Evolutionary conservation across 2,797 vertebrate species (phyloP).

Genomic region (Pangasius macronema): DNA sequence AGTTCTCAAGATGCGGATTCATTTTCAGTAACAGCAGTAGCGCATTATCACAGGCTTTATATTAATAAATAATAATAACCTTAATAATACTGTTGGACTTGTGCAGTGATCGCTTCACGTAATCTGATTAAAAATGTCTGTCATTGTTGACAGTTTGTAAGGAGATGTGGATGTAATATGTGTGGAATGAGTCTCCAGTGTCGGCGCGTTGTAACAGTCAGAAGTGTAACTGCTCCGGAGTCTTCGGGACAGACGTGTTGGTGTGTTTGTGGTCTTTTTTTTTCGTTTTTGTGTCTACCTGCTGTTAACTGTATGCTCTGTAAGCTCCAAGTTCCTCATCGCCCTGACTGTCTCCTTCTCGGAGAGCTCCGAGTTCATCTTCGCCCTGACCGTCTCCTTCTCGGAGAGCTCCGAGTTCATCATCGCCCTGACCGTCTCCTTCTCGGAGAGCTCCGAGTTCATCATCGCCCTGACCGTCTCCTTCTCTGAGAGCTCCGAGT

Average conservation of each 20-base stretch:
- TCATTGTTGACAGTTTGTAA: neutral
- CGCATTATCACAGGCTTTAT: no score
- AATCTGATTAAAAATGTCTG: neutral
- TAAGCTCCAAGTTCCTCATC: neutral
- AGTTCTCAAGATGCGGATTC: neutral
- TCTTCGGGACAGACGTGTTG: neutral
- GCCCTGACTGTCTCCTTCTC: neutral
- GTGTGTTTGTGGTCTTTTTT: neutral
- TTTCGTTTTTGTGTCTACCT: neutral
- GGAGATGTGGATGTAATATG: neutral
- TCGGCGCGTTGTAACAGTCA: neutral
- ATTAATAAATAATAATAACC: neutral
- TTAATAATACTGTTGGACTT: neutral
- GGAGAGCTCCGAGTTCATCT: no score
- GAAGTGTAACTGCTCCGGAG: neutral
- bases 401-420: neutral
- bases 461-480: neutral
- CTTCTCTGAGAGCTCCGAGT: neutral
- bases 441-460: neutral
- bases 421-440: no score
- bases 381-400: neutral
- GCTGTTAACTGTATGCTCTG: neutral
- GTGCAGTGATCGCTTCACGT: no score
- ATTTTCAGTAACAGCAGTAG: no score
- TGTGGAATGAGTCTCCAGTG: neutral